Evolutionary conservation across 2,888 invertebrate genomes (phyloP).

Genomic region (Ophraella communa): DNA sequence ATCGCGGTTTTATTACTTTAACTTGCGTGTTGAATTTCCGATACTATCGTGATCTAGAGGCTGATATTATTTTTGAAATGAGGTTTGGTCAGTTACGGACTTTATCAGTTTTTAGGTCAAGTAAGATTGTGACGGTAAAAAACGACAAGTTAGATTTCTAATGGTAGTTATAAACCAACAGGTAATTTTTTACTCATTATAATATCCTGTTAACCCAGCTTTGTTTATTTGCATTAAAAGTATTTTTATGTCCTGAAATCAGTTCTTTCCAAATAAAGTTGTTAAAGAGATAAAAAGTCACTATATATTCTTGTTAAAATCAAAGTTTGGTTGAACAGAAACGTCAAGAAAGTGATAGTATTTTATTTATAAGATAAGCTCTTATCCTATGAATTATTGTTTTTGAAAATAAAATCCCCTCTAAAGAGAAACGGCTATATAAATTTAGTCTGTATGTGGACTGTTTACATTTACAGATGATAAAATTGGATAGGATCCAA

Average conservation of each 20-base stretch:
- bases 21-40: slow-evolving; percentile 38
- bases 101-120: slow-evolving; percentile 23
- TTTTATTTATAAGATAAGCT: neutral
- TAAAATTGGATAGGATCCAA: no score
- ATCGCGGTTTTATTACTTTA: slow-evolving; percentile 42
- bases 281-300: neutral
- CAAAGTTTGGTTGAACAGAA: neutral
- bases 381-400: neutral
- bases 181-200: neutral
- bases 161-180: neutral
- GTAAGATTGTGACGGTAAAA: slow-evolving; percentile 7
- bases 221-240: neutral
- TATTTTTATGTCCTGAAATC: neutral
- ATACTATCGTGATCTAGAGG: slow-evolving; percentile 34
- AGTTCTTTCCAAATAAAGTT: neutral
- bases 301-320: neutral
- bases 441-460: no score
- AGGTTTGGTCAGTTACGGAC: slow-evolving; percentile 26
- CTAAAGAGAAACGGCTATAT: neutral
- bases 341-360: neutral
- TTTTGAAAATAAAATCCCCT: neutral
- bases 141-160: slow-evolving; percentile 11
- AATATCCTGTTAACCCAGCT: neutral
- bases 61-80: slow-evolving; percentile 27
- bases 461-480: no score